A percentile compares a stretch with the other conserved stretches of the same genome.
These are phyloP conservation scores for Acyrthosiphon pisum DNA, from an alignment of 1,140 invertebrate species.

Conservation along the genomic window DNA sequence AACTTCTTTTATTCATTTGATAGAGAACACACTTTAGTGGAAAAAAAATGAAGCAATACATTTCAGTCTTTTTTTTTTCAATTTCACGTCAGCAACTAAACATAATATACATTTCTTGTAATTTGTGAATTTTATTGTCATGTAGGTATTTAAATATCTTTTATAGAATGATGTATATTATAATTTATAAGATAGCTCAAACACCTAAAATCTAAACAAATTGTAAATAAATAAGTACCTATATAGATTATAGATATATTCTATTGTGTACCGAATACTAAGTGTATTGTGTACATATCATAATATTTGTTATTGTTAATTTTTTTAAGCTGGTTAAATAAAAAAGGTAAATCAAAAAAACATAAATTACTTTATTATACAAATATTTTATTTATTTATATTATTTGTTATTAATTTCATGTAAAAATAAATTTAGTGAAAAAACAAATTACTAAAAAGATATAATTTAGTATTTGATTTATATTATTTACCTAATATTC, in stretches of 20 bases:
- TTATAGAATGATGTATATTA: neutral
- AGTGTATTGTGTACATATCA: neutral
- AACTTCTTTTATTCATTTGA: slow-evolving; percentile 1
- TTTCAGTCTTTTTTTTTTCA: neutral
- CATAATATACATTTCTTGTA: neutral
- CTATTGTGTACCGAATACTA: neutral
- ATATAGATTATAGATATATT: neutral
- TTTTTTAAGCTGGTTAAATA: neutral
- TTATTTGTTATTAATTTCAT: neutral
- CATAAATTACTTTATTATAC: neutral
- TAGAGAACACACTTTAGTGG: neutral
- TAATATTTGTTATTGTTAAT: neutral
- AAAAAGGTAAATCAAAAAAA: neutral
- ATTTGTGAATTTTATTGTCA: neutral
- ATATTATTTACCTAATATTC: neutral
- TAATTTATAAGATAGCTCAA: neutral
- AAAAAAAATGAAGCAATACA: neutral
- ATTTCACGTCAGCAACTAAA: neutral
- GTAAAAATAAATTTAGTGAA: neutral
- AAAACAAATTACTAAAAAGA: neutral
- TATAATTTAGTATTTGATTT: neutral
- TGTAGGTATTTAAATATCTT: neutral
- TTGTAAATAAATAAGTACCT: neutral
- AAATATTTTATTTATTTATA: neutral
- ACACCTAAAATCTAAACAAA: neutral